Evolutionary conservation across 2,113 vertebrate genomes (phyloP).

Genomic region (Protobothrops mucrosquamatus): DNA sequence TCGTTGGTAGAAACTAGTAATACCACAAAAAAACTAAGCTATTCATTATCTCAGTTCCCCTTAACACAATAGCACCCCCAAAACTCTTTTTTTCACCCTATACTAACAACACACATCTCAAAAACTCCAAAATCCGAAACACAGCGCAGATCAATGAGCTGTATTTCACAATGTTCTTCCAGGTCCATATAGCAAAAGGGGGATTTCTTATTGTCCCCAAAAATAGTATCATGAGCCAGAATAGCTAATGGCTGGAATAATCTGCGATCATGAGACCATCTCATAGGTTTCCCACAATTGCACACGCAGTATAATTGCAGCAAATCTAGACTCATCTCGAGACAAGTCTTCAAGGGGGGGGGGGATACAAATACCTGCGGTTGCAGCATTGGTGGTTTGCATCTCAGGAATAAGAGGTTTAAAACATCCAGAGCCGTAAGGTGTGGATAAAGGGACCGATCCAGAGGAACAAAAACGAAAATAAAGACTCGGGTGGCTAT

Average conservation of each 20-base stretch:
- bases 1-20: not conserved
- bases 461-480: too few relatives aligned
- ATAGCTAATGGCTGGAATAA: not conserved
- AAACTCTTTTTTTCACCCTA: not conserved
- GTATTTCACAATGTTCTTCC: not conserved
- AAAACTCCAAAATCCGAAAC: not conserved
- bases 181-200: not conserved
- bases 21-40: not conserved
- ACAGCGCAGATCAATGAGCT: not conserved
- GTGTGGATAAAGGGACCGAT: not conserved
- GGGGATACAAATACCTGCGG: not conserved
- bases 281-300: not conserved
- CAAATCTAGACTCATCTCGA: not conserved
- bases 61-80: not conserved
- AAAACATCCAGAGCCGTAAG: not conserved
- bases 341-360: not conserved
- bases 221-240: not conserved
- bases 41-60: not conserved
- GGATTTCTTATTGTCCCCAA: not conserved
- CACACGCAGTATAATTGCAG: not conserved
- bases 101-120: not conserved
- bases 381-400: not conserved
- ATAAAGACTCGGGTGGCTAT: not conserved
- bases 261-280: not conserved
- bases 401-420: not conserved